Evolutionary conservation across 1,140 invertebrate species (phyloP).

Genomic region (Lepidurus arcticus): DNA sequence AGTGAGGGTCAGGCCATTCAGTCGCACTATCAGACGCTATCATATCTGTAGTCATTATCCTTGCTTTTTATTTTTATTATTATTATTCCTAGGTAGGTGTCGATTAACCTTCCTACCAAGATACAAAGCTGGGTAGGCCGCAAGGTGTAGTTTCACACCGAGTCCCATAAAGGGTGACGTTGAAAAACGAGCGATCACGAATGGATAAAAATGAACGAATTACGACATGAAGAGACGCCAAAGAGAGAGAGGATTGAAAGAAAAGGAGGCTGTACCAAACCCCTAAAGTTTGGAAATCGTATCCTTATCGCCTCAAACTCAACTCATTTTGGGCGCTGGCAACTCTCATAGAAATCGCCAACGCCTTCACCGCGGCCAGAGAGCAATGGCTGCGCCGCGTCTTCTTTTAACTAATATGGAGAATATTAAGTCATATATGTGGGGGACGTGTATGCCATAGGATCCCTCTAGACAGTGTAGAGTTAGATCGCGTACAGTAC

Average conservation of each 20-base stretch:
- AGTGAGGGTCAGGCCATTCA: not conserved
- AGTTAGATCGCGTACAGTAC: slow-evolving; percentile 5
- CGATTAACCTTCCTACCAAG: not conserved
- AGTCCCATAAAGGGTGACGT: not conserved
- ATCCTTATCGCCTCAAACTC: not conserved
- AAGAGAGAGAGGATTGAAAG: not conserved
- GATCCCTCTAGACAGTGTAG: not conserved
- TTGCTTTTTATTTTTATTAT: not conserved
- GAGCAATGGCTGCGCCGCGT: not conserved
- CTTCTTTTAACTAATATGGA: not conserved
- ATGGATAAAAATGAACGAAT: not conserved
- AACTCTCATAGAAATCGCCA: not conserved
- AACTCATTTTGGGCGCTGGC: not conserved
- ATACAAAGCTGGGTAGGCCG: not conserved
- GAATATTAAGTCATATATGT: not conserved
- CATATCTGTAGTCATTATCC: not conserved
- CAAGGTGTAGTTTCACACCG: not conserved
- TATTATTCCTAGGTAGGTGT: not conserved
- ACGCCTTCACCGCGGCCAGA: not conserved
- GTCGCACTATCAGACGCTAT: not conserved
- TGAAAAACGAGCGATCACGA: not conserved
- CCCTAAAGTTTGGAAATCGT: not conserved
- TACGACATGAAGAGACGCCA: not conserved
- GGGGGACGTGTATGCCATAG: not conserved
- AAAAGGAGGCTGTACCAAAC: not conserved